Conservation (phyloP, 2,113 vertebrate species). For the Candoia aspera region DNA sequence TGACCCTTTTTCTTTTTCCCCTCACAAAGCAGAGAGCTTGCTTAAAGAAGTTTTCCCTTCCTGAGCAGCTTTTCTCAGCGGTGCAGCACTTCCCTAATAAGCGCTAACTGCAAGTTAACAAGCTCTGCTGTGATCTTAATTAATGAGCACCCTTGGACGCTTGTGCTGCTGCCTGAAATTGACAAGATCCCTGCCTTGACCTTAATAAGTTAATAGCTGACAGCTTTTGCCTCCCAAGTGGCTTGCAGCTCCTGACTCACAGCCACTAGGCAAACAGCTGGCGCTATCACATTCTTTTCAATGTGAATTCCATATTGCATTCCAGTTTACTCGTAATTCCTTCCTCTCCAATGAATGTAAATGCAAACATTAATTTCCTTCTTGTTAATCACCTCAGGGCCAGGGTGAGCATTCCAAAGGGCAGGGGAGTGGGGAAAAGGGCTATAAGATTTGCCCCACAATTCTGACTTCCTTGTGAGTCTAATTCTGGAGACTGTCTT, state of each 20-base stretch:
- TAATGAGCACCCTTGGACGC: neutral
- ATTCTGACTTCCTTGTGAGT: neutral
- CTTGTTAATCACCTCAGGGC: neutral
- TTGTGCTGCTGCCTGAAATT: neutral
- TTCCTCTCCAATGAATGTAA: neutral
- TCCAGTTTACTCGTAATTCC: neutral
- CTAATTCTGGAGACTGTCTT: neutral
- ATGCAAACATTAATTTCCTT: neutral
- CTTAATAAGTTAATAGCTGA: neutral
- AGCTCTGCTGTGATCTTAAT: neutral
- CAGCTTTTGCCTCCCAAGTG: neutral
- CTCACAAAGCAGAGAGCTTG: no score
- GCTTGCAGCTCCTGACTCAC: no score
- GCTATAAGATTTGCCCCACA: neutral
- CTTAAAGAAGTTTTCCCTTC: no score
- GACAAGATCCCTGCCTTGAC: neutral
- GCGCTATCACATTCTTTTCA: neutral
- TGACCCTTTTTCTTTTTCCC: neutral
- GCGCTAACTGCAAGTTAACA: neutral
- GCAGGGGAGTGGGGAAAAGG: neutral
- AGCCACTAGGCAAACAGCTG: neutral
- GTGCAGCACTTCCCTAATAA: neutral
- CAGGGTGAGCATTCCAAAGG: neutral
- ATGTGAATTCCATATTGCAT: neutral
- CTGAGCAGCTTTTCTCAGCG: neutral